A percentile compares a stretch with the other conserved stretches of the same genome.
Conservation (phyloP, 2,113 vertebrate genomes). For the Rhabdomys dilectus region DNA sequence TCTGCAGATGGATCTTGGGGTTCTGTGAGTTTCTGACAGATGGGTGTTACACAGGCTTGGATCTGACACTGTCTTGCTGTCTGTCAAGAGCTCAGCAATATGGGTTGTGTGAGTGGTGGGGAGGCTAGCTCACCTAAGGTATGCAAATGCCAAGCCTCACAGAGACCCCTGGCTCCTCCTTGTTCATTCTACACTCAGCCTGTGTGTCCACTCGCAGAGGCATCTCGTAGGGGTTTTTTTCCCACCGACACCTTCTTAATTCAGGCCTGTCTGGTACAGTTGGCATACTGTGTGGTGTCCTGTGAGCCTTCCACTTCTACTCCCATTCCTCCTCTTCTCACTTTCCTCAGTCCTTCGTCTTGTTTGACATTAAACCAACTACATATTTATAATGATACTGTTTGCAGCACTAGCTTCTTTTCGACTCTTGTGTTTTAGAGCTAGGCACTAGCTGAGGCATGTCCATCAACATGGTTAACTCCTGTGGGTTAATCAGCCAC, state of each 20-base stretch:
- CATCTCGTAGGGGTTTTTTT: neutral
- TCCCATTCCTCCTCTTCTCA: neutral
- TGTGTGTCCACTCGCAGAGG: neutral
- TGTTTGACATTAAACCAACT: neutral
- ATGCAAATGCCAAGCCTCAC: neutral
- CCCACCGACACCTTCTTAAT: neutral
- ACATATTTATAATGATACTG: neutral
- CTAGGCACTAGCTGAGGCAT: neutral
- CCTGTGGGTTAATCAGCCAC: neutral
- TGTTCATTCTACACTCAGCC: neutral
- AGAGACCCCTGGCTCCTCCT: neutral
- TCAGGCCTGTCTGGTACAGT: neutral
- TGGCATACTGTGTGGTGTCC: neutral
- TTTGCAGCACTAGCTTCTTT: neutral
- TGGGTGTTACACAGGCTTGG: neutral
- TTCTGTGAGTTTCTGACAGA: neutral
- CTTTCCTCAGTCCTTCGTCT: neutral
- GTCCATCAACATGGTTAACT: neutral
- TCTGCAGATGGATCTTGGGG: no score
- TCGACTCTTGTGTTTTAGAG: neutral
- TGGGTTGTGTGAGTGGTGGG: neutral
- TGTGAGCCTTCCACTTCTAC: neutral
- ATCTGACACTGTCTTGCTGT: accelerated
- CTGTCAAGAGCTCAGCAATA: neutral
- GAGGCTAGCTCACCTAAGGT: neutral